Evolutionary conservation across 2,888 invertebrate species (phyloP).

Genomic region (Drosophila anomelani): DNA sequence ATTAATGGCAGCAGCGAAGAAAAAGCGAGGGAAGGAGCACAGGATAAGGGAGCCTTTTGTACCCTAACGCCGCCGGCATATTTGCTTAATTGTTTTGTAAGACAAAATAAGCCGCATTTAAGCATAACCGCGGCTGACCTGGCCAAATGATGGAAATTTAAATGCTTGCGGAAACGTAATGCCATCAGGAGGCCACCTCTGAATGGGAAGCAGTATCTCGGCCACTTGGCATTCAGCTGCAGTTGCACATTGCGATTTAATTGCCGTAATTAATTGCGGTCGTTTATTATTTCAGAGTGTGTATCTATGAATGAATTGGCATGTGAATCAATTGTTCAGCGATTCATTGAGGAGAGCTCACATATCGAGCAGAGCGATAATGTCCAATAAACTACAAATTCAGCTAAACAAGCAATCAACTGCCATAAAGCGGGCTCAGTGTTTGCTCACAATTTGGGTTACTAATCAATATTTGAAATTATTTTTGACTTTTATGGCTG

Average conservation of each 20-base stretch:
- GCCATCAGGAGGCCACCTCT: neutral
- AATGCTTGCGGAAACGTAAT: conserved; percentile 52
- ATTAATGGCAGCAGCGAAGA: conserved; percentile 17
- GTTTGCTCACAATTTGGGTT: conserved; percentile 45
- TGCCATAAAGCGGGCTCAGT: conserved; percentile 24
- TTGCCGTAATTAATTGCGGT: conserved; percentile 70
- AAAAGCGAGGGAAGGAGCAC: neutral
- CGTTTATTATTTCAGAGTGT: conserved; percentile 23
- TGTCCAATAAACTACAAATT: conserved; percentile 32
- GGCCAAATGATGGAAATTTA: conserved; percentile 51
- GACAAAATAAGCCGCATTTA: conserved; percentile 22
- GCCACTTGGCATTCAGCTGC: conserved; percentile 51
- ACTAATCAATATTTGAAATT: conserved; percentile 74
- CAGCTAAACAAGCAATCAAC: conserved; percentile 47
- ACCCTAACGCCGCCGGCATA: conserved; percentile 24
- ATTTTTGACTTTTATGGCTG: conserved; percentile 66
- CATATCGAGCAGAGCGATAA: conserved; percentile 26
- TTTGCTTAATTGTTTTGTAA: conserved; percentile 53
- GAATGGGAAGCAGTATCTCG: neutral
- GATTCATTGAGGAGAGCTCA: conserved; percentile 9
- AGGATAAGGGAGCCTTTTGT: conserved; percentile 4
- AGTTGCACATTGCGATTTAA: conserved; percentile 72
- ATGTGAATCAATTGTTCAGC: conserved; percentile 32
- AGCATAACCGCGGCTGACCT: conserved; percentile 28
- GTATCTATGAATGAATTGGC: conserved; percentile 60